These are phyloP conservation scores for Pollenia angustigena DNA, from an alignment of 2,888 invertebrate species.

Conservation along the genomic window DNA sequence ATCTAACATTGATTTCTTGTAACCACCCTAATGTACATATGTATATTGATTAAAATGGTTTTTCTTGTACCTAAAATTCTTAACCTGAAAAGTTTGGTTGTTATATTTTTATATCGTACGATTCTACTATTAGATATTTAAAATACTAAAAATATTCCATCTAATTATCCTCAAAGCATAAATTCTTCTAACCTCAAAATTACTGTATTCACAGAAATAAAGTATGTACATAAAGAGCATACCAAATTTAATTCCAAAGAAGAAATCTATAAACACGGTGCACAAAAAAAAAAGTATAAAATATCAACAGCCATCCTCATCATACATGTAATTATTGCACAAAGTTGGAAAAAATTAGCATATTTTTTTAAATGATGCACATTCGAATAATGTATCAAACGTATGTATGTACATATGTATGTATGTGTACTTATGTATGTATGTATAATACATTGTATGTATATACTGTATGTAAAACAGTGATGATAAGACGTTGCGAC, in stretches of 20 bases:
- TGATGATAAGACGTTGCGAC: conserved; percentile 33
- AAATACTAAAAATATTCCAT: background rate
- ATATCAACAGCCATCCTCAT: background rate
- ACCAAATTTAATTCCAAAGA: conserved; percentile 17
- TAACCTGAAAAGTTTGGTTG: no score
- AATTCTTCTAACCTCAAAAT: conserved; percentile 24
- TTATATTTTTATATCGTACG: background rate
- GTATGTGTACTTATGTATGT: no score
- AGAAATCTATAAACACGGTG: conserved; percentile 3
- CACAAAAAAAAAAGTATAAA: conserved; percentile 25
- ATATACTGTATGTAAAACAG: conserved; percentile 3
- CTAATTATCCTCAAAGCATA: conserved; percentile 11
- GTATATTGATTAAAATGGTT: no score
- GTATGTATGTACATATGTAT: background rate
- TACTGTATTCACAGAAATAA: background rate
- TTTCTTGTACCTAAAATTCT: no score
- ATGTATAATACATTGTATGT: no score
- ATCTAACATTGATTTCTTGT: no score
- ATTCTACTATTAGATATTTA: background rate
- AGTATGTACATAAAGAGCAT: conserved; percentile 4
- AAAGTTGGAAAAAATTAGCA: conserved; percentile 35
- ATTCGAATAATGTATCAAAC: conserved; percentile 14
- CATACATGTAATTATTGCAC: conserved; percentile 28
- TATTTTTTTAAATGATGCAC: conserved; percentile 25
- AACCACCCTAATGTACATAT: no score